These are phyloP conservation scores for Rhineura floridana DNA, from an alignment of 2,113 vertebrate species.

Conservation along the genomic window DNA sequence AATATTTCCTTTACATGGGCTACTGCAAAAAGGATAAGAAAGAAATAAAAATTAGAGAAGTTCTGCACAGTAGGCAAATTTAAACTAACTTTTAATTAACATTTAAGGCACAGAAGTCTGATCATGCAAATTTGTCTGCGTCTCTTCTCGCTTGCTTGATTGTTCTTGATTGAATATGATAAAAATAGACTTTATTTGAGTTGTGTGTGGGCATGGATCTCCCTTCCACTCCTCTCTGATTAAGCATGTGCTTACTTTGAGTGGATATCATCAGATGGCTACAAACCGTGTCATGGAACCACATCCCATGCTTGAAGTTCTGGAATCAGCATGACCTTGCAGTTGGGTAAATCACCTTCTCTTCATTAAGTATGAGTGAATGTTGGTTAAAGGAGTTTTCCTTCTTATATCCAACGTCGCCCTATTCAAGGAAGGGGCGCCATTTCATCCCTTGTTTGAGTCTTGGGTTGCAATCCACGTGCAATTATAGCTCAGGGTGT, in stretches of 20 bases:
- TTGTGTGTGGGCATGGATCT: slow-evolving; percentile 48
- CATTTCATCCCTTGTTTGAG: neutral
- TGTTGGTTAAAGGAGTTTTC: neutral
- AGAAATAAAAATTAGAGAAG: neutral
- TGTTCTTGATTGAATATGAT: slow-evolving; percentile 74
- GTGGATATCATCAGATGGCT: slow-evolving; percentile 55
- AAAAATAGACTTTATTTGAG: slow-evolving; percentile 69
- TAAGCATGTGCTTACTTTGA: slow-evolving; percentile 63
- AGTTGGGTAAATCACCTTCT: neutral
- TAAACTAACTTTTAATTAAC: slow-evolving; percentile 73
- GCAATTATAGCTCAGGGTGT: neutral
- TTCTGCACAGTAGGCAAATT: slow-evolving; percentile 64
- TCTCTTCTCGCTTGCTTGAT: slow-evolving; percentile 67
- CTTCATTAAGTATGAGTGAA: neutral
- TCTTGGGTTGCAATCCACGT: neutral
- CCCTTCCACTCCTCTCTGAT: slow-evolving; percentile 67
- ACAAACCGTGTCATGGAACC: slow-evolving; percentile 41
- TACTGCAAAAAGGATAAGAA: slow-evolving; percentile 62
- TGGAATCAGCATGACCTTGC: slow-evolving; percentile 33
- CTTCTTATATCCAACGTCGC: neutral
- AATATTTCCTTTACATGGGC: slow-evolving; percentile 61
- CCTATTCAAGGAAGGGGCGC: neutral
- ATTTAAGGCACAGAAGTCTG: slow-evolving; percentile 69
- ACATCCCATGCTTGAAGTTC: slow-evolving; percentile 12
- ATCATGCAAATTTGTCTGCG: slow-evolving; percentile 64